Conservation (phyloP, 2,113 vertebrate genomes). For the Nibea albiflora region DNA sequence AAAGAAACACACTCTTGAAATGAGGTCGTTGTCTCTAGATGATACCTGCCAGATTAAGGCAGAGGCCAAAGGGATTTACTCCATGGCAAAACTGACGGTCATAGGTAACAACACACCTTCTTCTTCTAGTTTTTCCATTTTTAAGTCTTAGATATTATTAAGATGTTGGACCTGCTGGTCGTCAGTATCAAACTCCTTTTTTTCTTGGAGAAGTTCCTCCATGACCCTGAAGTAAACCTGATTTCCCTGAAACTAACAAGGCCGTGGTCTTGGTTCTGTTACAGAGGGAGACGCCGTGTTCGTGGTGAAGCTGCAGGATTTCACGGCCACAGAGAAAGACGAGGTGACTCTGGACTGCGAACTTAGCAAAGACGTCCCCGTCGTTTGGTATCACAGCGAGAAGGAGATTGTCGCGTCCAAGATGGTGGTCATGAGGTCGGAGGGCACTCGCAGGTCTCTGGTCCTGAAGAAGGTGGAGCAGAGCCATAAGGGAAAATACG, state of each 20-base stretch:
- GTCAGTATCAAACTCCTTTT: no score
- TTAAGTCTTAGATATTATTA: no score
- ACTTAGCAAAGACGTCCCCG: constrained; percentile 96
- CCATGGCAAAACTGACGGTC: constrained; percentile 91
- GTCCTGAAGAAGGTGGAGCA: constrained; percentile 90
- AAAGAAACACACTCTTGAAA: constrained; percentile 92
- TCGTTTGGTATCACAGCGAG: constrained; percentile 93
- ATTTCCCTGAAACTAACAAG: background rate
- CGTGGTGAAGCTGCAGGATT: constrained; percentile 93
- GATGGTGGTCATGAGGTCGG: constrained; percentile 86
- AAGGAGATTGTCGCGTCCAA: constrained; percentile 92
- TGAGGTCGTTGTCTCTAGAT: constrained; percentile 91
- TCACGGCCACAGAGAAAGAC: constrained; percentile 93
- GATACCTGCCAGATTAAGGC: constrained; percentile 97
- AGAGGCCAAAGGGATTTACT: constrained; percentile 90
- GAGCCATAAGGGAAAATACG: constrained; percentile 90
- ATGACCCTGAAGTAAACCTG: background rate
- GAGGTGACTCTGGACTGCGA: constrained; percentile 92
- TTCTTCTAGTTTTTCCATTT: background rate
- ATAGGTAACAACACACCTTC: constrained; percentile 87
- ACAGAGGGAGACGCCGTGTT: constrained; percentile 95
- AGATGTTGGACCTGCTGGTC: no score
- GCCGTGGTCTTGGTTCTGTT: constrained; percentile 33
- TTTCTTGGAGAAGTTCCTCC: no score
- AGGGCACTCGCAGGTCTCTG: constrained; percentile 90